phyloP scores from a whole-genome alignment of 35 echinoderm and acorn worm genomes.

The Ophioderma brevispina region DNA sequence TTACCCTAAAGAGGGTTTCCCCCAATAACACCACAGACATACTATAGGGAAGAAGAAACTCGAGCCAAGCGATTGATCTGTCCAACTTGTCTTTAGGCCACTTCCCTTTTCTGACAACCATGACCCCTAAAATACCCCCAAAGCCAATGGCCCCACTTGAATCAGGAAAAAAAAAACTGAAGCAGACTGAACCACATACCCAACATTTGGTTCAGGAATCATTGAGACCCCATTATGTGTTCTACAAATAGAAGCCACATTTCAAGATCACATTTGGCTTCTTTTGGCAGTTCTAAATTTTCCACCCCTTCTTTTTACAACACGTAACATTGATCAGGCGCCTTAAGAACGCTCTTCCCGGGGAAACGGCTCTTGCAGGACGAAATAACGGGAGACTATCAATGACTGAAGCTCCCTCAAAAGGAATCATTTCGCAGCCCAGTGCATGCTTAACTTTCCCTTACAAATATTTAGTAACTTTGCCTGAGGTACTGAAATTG shows the following conservation, averaged over 20 bases:
- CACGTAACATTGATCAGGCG: no score
- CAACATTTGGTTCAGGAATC: neutral
- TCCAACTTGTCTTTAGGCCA: neutral
- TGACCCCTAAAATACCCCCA: neutral
- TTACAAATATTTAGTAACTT: neutral
- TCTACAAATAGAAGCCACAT: constrained; percentile 20
- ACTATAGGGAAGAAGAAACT: constrained; percentile 26
- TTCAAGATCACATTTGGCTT: constrained; percentile 11
- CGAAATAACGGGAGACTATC: neutral
- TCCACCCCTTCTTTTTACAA: neutral
- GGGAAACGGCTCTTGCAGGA: no score
- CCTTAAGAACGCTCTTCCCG: no score
- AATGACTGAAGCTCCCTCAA: constrained; percentile 5
- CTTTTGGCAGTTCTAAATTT: neutral
- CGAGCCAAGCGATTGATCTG: constrained; percentile 16
- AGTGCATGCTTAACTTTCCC: neutral
- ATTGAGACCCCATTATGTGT: neutral
- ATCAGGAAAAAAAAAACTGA: constrained; percentile 4
- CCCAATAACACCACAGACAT: constrained; percentile 17
- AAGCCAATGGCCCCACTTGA: neutral
- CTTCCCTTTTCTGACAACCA: neutral
- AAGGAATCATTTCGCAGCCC: neutral
- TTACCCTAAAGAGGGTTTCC: neutral
- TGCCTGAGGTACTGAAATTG: neutral
- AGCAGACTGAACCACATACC: neutral